Base-by-base conservation (phyloP, 1,140 invertebrate species). In the Hypsibius dujardini region DNA sequence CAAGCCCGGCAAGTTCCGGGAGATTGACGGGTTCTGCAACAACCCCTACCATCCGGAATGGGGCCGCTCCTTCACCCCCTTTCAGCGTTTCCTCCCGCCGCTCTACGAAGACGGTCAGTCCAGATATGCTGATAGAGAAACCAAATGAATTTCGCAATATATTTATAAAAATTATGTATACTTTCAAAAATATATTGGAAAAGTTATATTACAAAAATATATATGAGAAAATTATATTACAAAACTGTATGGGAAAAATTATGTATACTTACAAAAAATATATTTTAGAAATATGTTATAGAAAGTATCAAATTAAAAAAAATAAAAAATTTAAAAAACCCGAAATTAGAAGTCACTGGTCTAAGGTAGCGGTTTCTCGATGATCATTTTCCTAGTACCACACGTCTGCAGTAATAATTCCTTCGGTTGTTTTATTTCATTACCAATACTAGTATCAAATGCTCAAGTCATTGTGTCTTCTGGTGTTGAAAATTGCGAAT, bases 21-120 rank as follows among this genome's bases (percentile, higher is more conserved):
- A 81, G 2, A 79, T 84, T 59, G 87, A 89, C 76, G 88, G 87
- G 2, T 85, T 85, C 28, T 90, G 88, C 76, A 90, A 90, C 76
- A 87, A 89, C 76, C 76, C 84, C 0, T 75, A 80, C 14, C 76
- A 85, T 77, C 82, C 75, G 1, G 74, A 76, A 77, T 84, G 82
- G 81, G 82, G 81, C 3, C 78, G 76, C 76, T 73, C 80, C 1
- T 73, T 75, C 47, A 79, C 76, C 42, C 73, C 79, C 1, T 77
- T 82, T 45, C 74, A 74, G n/a, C 73, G 82, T 67, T 74, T 82
- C 3, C 47, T 79, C 50, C 74, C 75, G 46, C 75, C 79, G 1
- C 71, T 71, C n/a, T 81, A 81, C 73, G 75, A 75, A 46, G 79
- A 82, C 75, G 79, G 79, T 79, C 75, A 74, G 74, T 62, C 15